Evolutionary conservation across 2,888 invertebrate species (phyloP).

Genomic region (Caenorhabditis becei): DNA sequence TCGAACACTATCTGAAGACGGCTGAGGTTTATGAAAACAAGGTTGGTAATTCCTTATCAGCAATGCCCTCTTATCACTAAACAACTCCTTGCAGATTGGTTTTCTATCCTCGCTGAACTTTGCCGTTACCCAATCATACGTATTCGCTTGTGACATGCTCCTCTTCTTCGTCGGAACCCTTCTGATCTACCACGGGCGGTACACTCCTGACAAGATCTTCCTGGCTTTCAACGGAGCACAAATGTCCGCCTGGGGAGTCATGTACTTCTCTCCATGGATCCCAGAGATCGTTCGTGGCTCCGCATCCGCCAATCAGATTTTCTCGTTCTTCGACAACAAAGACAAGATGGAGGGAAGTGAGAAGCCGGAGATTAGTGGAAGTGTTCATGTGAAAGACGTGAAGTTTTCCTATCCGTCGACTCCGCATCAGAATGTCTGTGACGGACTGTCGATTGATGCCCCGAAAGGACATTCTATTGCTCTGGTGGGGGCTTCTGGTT

Average conservation of each 20-base stretch:
- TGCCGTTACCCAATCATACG: slow-evolving; percentile 64
- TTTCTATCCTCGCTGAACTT: slow-evolving; percentile 59
- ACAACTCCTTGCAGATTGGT: slow-evolving; percentile 58
- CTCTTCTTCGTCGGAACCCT: slow-evolving; percentile 62
- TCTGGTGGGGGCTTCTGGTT: slow-evolving; percentile 82
- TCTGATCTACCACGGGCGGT: slow-evolving; percentile 61
- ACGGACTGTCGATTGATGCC: slow-evolving; percentile 82
- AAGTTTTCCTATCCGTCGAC: slow-evolving; percentile 91
- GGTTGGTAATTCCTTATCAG: neutral
- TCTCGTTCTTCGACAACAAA: slow-evolving; percentile 41
- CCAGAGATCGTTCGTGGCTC: slow-evolving; percentile 55
- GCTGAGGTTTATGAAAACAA: slow-evolving; percentile 53
- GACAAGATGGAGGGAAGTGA: slow-evolving; percentile 6
- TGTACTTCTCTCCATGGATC: slow-evolving; percentile 57
- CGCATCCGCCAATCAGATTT: slow-evolving; percentile 51
- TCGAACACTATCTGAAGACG: slow-evolving; percentile 67
- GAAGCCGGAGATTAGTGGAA: slow-evolving; percentile 83
- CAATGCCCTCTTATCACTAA: neutral
- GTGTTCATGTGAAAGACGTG: slow-evolving; percentile 87
- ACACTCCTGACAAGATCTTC: slow-evolving; percentile 52
- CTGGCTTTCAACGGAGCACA: slow-evolving; percentile 63
- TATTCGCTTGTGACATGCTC: slow-evolving; percentile 66
- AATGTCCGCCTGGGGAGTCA: slow-evolving; percentile 60
- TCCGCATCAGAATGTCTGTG: slow-evolving; percentile 87
- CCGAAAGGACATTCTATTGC: slow-evolving; percentile 75